phyloP scores from a whole-genome alignment of 1,140 invertebrate species.

The Drosophila parabipectinata region DNA sequence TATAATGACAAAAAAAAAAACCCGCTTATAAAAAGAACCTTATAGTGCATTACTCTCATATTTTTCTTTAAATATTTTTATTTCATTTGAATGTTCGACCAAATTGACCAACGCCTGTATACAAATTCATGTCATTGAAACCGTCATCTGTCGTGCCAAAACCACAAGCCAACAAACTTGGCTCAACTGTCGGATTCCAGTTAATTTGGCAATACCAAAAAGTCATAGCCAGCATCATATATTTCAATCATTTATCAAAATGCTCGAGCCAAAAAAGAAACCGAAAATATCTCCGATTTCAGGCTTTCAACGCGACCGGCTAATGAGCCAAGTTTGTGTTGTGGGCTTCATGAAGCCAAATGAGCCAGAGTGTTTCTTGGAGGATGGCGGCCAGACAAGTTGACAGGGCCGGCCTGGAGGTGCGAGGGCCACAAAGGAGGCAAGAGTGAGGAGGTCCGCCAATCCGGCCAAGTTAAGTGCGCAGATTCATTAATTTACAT shows the following conservation, averaged over 20 bases:
- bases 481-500: slow-evolving; percentile 78
- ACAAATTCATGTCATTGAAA: neutral
- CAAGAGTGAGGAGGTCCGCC: neutral
- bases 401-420: slow-evolving; percentile 51
- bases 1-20: no score
- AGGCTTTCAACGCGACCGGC: slow-evolving; percentile 55
- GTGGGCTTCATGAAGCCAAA: slow-evolving; percentile 41
- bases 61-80: neutral
- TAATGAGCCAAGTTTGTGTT: slow-evolving; percentile 69
- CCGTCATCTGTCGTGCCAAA: slow-evolving; percentile 6
- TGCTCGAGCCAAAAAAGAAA: slow-evolving; percentile 28
- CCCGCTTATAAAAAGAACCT: no score
- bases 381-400: slow-evolving; percentile 49
- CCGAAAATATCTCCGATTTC: slow-evolving; percentile 45
- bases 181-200: slow-evolving; percentile 30
- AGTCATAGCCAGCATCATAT: slow-evolving; percentile 56
- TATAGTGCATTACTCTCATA: neutral
- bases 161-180: slow-evolving; percentile 7
- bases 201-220: slow-evolving; percentile 40
- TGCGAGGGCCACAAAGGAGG: slow-evolving; percentile 1
- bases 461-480: slow-evolving; percentile 72
- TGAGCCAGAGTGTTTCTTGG: slow-evolving; percentile 48
- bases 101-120: neutral
- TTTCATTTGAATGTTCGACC: neutral
- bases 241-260: slow-evolving; percentile 80